phyloP scores from a whole-genome alignment of 2,113 vertebrate species.

The Salvator merianae region DNA sequence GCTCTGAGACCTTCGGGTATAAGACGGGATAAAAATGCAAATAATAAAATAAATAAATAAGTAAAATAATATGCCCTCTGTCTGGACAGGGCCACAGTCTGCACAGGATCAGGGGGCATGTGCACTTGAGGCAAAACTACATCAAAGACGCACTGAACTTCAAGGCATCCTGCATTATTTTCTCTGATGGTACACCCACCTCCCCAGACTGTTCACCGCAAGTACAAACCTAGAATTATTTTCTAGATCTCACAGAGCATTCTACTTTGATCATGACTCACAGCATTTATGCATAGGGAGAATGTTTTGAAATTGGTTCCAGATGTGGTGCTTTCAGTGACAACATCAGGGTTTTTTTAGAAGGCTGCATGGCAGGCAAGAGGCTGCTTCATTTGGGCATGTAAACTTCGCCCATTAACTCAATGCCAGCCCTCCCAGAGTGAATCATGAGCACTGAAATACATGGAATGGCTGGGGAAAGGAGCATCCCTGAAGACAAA shows the following conservation, averaged over 20 bases:
- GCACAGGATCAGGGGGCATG: too few species aligned
- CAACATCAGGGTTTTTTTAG: constrained; percentile 18
- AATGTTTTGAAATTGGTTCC: constrained; percentile 44
- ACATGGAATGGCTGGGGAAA: not conserved
- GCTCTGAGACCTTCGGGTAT: too few species aligned
- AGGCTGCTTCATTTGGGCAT: not conserved
- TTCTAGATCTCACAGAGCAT: constrained; percentile 62
- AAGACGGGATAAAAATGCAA: too few species aligned
- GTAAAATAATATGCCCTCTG: too few species aligned
- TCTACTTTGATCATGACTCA: constrained; percentile 61
- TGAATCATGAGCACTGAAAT: not conserved
- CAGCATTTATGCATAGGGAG: constrained; percentile 56
- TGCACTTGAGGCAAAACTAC: too few species aligned
- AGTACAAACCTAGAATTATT: constrained; percentile 36
- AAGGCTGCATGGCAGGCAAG: not conserved
- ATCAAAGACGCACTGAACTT: not conserved
- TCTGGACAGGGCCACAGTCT: too few species aligned
- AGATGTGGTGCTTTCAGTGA: constrained; percentile 47
- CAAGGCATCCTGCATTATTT: not conserved
- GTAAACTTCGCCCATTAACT: not conserved
- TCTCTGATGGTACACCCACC: not conserved
- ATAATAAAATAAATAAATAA: too few species aligned
- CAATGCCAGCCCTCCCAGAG: not conserved
- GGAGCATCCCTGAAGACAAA: not conserved
- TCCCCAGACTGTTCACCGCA: not conserved